Base-by-base conservation (phyloP, 1,140 invertebrate species). In the Melipona quadrifasciata region DNA sequence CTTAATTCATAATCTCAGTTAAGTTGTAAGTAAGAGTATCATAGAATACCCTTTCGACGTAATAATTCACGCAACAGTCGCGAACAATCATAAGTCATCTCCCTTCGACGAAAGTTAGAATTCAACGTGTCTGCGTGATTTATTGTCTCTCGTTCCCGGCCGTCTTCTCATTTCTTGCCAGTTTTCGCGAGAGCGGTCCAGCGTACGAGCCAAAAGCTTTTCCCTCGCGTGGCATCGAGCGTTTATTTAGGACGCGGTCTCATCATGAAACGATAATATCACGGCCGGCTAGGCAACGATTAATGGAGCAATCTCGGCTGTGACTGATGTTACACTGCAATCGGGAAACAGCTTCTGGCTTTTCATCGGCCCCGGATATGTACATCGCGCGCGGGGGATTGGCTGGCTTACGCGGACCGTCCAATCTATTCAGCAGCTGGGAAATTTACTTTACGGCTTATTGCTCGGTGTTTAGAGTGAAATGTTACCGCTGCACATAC, bases 221-320 rank as follows among this genome's bases (percentile, higher is more conserved):
- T 57, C 14, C 14, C 17, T 17, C 21, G 21, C 58, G n/a, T 47
- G 21, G 10, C 31, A 55, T 12, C 61, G 31, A 19, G 53, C 75
- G 88, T 89, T 89, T 89, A 88, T 89, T 88, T 89, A 89, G 88
- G 84, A 86, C 73, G 64, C n/a, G 78, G 61, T 68, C 84, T 84
- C 84, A 77, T 86, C 87, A 78, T 78, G 77, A 89, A 86, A 84
- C 70, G 85, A 82, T 83, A 88, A 89, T 86, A 89, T 84, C 77
- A 83, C 68, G 76, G 65, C 61, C 64, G 67, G 78, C 77, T n/a
- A 51, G 67, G 67, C 57, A 71, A 83, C 85, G 88, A 89, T 89
- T 89, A 89, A 89, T 86, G 84, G 77, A 78, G 87, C 80, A 89
- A 89, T 89, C 88, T 89, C 75, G 77, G 53, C 84, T 61, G 55